Evolutionary conservation across 2,113 vertebrate species (phyloP), one percentile per base, ranked within the genome.

Genomic region (Microcebus jonahi): DNA sequence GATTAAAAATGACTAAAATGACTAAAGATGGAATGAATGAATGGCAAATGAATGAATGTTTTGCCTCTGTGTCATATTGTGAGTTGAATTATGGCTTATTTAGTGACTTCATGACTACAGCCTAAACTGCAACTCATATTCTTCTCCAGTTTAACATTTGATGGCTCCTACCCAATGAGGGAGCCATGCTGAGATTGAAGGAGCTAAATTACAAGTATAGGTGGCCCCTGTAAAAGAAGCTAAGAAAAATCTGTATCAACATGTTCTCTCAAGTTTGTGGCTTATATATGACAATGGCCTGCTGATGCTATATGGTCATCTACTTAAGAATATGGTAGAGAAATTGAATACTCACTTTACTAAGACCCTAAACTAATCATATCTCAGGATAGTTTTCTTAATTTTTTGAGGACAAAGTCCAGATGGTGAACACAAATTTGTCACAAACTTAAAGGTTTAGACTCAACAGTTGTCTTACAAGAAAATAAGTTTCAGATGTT

Each of bases 321-420:
- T 94, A 84, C 67, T 82, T 71, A 86, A 77, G 53, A 82, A 80
- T 48, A 34, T 23, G 25, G 25, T 70, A 92, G 13, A 84, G 23
- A 91, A 95, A 75, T 7, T 55, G 31, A 94, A 95, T 45, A 95
- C 8, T 86, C 21, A 79, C 50, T 95, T 88, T 88, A 67, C 31
- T 42, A 65, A 25, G 21, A 76, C 4, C 63, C 48, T 91, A 89
- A 93, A 85, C 14, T 85, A 91, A 75, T 88, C 34, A 82, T 42
- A 88, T 53, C 34, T 91, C 48, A 88, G 84, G 31, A 20, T 1
- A 80, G 2, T 61, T 34, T 96, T 48, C 94, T 90, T 63, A 88
- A 75, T 65, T 88, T 96, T 93, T 63, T 85, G 14, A 94, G 31
- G 17, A 68, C 50, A 55, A 94, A 79, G 17, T 87, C 21, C 18